Evolutionary conservation across 2,888 invertebrate species (phyloP), one percentile per base, ranked within the genome.

Genomic region (Drosophila nigritarsus): DNA sequence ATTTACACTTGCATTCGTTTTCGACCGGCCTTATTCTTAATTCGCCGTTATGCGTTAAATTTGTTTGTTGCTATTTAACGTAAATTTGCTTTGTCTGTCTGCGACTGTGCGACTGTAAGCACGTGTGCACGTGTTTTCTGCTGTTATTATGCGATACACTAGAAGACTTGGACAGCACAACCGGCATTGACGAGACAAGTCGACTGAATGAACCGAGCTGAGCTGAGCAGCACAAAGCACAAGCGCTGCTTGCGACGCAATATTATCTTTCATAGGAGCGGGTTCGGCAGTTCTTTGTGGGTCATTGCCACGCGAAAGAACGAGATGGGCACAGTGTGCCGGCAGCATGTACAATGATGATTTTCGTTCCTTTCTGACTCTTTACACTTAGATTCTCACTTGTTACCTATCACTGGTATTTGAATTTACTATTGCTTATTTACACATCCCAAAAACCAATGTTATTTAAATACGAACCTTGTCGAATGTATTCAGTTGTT

Each of bases 91-190:
- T 24, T 32, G 29, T 59, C 32, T 42, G 48, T 27, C 32, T 45
- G 18, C 42, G 54, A 30, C 29, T 30, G 30, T 30, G 30, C 30
- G 30, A 30, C 30, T 9, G 30, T 9, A 30, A 30, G 13, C 65
- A 63, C 53, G 32, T 56, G 66, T 38, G 82, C 90, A 90, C 90
- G 90, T 90, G 87, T 75, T 80, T 83, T 78, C 3, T 78, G 82
- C 76, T 72, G 69, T 59, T 38, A 69, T 82, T 78, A 20, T 7
- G 13, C 42, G 42, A 1, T 1, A 6, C 82, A 82, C 66, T 51
- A 78, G 62, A 49, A 34, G 42, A 38, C 30, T 59, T 42, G 34
- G 11, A 50, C 38, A 13, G n/a, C 30, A 60, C 60, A 60, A 65
- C 55, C 73, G 56, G 73, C 56, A 32, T 53, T 36, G 27, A 51